phyloP scores from a whole-genome alignment of 2,113 vertebrate species.

The Vanacampus margaritifer region DNA sequence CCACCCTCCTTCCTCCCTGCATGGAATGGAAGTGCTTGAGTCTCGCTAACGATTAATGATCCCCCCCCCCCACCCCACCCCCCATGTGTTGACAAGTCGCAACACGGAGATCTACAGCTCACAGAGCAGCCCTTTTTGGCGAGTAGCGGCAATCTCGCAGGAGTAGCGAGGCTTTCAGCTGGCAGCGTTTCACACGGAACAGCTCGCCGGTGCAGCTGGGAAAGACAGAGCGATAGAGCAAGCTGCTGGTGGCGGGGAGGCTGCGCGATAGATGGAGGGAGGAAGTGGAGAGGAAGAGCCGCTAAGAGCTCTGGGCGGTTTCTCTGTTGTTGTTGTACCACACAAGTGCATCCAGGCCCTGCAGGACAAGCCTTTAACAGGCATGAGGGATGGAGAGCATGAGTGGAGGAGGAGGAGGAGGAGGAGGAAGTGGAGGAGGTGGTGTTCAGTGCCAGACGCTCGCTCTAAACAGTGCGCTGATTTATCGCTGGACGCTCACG shows the following conservation, averaged over 20 bases:
- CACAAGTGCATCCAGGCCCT: slow-evolving; percentile 77
- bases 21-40: slow-evolving; percentile 66
- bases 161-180: slow-evolving; percentile 75
- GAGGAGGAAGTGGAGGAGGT: slow-evolving; percentile 30
- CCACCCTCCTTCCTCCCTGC: slow-evolving; percentile 33
- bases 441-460: slow-evolving; percentile 57
- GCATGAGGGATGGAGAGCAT: slow-evolving; percentile 71
- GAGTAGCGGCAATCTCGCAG: slow-evolving; percentile 78
- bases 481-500: slow-evolving; percentile 68
- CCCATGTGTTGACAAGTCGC: slow-evolving; percentile 74
- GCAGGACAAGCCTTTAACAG: slow-evolving; percentile 76
- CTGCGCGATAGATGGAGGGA: slow-evolving; percentile 63
- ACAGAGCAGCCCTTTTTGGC: slow-evolving; percentile 77
- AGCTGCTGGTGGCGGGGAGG: slow-evolving; percentile 59
- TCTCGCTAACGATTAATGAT: slow-evolving; percentile 73
- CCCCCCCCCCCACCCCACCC: slow-evolving; percentile 40
- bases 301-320: slow-evolving; percentile 76
- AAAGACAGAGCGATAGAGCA: slow-evolving; percentile 63
- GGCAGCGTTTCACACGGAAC: slow-evolving; percentile 76
- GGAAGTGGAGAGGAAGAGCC: slow-evolving; percentile 68
- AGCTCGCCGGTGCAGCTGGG: slow-evolving; percentile 77
- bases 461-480: slow-evolving; percentile 71
- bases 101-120: slow-evolving; percentile 78
- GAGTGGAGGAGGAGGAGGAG: slow-evolving; percentile 58
- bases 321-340: slow-evolving; percentile 79